phyloP scores from a whole-genome alignment of 2,113 vertebrate genomes.

The Cygnus buccinator region DNA sequence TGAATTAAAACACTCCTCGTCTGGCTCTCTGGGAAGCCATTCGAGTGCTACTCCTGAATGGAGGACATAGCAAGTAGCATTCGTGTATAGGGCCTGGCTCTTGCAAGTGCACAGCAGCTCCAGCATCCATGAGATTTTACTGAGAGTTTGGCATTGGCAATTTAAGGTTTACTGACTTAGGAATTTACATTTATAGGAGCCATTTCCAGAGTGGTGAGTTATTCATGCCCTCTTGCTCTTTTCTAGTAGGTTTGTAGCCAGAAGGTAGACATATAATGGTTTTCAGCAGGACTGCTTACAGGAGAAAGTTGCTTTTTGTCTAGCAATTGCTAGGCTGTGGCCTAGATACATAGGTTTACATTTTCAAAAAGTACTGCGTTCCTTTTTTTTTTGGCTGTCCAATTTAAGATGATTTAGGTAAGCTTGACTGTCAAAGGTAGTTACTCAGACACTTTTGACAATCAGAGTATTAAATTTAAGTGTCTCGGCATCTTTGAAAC shows the following conservation, averaged over 20 bases:
- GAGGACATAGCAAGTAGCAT: neutral
- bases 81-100: neutral
- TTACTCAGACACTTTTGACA: neutral
- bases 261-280: neutral
- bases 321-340: neutral
- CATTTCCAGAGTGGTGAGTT: neutral
- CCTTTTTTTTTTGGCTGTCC: neutral
- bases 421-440: neutral
- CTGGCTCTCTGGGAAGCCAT: neutral
- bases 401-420: neutral
- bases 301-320: neutral
- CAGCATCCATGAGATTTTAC: neutral
- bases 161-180: neutral
- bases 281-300: neutral
- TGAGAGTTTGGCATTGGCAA: neutral
- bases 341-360: neutral
- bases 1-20: neutral
- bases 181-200: neutral
- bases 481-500: neutral
- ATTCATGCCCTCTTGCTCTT: neutral
- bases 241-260: neutral
- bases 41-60: neutral
- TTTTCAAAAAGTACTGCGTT: neutral
- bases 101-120: neutral
- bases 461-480: neutral